Base-by-base conservation (phyloP, 2,888 invertebrate species). In the Archaeoteleia sp. region DNA sequence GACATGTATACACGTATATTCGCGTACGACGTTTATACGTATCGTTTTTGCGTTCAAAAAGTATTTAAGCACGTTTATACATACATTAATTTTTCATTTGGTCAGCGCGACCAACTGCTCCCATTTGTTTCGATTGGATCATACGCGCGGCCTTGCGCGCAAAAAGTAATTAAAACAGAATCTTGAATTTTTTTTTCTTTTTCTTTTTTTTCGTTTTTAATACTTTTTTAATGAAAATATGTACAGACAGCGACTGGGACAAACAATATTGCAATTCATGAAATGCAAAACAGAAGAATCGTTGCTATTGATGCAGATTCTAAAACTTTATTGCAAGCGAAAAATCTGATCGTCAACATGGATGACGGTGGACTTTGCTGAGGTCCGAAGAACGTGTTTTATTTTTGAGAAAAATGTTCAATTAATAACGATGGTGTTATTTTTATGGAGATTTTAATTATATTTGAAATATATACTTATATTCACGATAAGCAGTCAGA, bases 1-100 rank as follows among this genome's bases (percentile, higher is more conserved):
- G 32, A 46, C 25, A 34, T 12, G 43, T 58, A 70, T 67, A 62
- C 51, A 66, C 61, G 73, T 67, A 62, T 63, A 67, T 67, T 53
- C 54, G 57, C 51, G 65, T 65, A 57, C 67, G n/a, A 63, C 49
- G 43, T 67, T 60, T 63, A 66, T 62, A 49, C 58, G 57, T 70
- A 70, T 60, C 57, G 54, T 55, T 58, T 65, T 57, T 54, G 58
- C 66, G 70, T 66, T 20, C 40, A 61, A 48, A 46, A 62, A 51
- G 40, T 62, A 62, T 67, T 62, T 67, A 40, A 67, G 67, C 62
- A 67, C 67, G 62, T 67, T 67, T 61, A 67, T 61, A 62, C 39
- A 53, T 53, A 62, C 61, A 67, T 55, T 51, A 51, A 48, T 61
- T 48, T 61, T 51, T 39, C 45, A 49, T 61, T 61, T 61, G 60